Conservation (phyloP, 2,113 vertebrate genomes). For the Muntiacus muntjak region DNA sequence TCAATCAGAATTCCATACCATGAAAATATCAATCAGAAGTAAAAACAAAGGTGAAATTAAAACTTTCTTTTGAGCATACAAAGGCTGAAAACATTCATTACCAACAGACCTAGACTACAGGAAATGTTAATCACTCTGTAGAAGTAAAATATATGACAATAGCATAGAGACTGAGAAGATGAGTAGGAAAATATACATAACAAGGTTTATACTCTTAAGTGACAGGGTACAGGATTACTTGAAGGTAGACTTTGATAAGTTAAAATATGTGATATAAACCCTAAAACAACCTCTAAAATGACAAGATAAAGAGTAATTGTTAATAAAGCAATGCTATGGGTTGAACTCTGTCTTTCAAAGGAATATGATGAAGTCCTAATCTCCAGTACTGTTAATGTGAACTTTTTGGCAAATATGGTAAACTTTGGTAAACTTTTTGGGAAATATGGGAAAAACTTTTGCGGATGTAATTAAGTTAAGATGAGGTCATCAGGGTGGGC, state of each 20-base stretch:
- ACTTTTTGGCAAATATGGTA: not conserved
- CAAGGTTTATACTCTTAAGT: not conserved
- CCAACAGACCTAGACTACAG: not conserved
- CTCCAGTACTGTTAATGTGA: not conserved
- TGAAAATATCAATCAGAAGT: not conserved
- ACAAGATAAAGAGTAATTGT: not conserved
- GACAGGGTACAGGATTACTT: not conserved
- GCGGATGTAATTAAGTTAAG: not conserved
- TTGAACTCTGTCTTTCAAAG: not conserved
- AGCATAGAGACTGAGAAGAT: not conserved
- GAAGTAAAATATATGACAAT: not conserved
- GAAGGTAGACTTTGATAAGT: not conserved
- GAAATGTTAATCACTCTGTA: not conserved
- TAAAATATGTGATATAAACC: slow-evolving; percentile 7
- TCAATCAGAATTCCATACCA: not conserved
- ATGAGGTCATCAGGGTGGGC: not conserved
- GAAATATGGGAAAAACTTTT: not conserved
- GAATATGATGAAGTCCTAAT: not conserved
- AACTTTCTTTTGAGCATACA: not conserved
- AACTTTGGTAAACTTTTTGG: not conserved
- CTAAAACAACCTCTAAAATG: not conserved
- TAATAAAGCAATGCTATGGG: not conserved
- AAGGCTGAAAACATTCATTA: slow-evolving; percentile 7
- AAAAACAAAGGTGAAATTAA: not conserved
- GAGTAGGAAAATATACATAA: not conserved